These are phyloP conservation scores for Drosophila mulleri DNA, from an alignment of 2,888 invertebrate genomes.

Conservation along the genomic window DNA sequence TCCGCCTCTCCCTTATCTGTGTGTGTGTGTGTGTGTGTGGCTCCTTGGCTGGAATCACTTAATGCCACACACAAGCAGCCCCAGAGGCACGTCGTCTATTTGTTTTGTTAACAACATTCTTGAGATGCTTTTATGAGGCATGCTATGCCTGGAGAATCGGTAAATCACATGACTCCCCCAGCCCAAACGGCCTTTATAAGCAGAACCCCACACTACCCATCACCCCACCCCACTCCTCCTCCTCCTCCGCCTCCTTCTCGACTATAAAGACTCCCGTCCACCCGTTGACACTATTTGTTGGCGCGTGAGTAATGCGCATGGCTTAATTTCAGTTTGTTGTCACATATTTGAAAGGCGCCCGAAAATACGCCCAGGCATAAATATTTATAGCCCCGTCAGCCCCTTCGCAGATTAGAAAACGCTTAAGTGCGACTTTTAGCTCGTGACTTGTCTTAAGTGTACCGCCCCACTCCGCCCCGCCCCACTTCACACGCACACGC, in stretches of 20 bases:
- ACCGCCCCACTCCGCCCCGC: background rate
- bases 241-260: no score
- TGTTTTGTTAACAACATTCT: slow-evolving; percentile 78
- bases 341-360: slow-evolving; percentile 66
- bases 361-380: slow-evolving; percentile 53
- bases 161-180: slow-evolving; percentile 72
- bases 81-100: slow-evolving; percentile 55
- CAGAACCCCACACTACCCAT: background rate
- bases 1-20: background rate
- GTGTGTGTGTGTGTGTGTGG: no score
- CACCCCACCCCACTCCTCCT: background rate
- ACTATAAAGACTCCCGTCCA: background rate
- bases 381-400: slow-evolving; percentile 70
- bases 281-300: slow-evolving; percentile 40
- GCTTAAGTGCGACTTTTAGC: slow-evolving; percentile 82
- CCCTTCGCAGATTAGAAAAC: slow-evolving; percentile 75
- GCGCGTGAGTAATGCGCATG: slow-evolving; percentile 73
- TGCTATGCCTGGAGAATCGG: slow-evolving; percentile 59
- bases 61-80: slow-evolving; percentile 55
- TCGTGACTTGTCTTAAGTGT: slow-evolving; percentile 82
- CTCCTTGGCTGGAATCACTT: slow-evolving; percentile 56
- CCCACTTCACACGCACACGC: background rate
- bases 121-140: slow-evolving; percentile 75
- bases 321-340: slow-evolving; percentile 78
- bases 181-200: slow-evolving; percentile 3